Base-by-base conservation (phyloP, 2,888 invertebrate genomes). In the Pheosia gnoma region DNA sequence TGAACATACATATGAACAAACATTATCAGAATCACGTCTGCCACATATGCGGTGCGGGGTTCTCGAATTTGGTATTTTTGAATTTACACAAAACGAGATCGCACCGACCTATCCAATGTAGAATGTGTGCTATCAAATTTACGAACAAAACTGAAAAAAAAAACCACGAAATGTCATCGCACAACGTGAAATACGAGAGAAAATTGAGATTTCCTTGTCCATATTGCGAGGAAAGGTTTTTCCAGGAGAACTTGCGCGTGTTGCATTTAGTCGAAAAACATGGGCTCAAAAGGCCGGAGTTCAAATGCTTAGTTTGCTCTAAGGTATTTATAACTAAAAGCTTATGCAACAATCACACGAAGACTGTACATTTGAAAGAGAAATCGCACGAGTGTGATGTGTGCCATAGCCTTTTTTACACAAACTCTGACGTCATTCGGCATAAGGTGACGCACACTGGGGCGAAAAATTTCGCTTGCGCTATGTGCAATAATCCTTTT, bases 21-120 rank as follows among this genome's bases (percentile, higher is more conserved):
- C 92, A 93, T 79, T 93, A 72, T 62, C 87, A 88, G 59, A 92
- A 89, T 11, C 88, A 90, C 62, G 86, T 92, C 0, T 93, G 93
- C 38, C 85, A 92, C 63, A 79, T 89, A 0, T 93, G 93, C 53
- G 93, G 93, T 0, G 83, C 87, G 0, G 90, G 88, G 0, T 93
- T 92, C 62, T 85, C 91, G 0, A 91, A 87, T 77, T 74, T 88
- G 53, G 86, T 88, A 0, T 90, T 90, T 66, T 65, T 91, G 13
- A 93, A 89, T 70, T 68, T 90, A 1, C 92, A 92, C 53, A 89
- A 83, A 63, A 85, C 81, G 0, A 72, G 91, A 6, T 80, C 82
- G 0, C 92, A 92, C 53, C 77, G 80, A 0, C 76, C 75, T 0
- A 71, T 86, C 0, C 63, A 66, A 3, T 93, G 93, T 54, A 76